A percentile compares a stretch with the other conserved stretches of the same genome.
phyloP scores from a whole-genome alignment of 2,888 invertebrate genomes.

The Rhamphomyia laevipes region DNA sequence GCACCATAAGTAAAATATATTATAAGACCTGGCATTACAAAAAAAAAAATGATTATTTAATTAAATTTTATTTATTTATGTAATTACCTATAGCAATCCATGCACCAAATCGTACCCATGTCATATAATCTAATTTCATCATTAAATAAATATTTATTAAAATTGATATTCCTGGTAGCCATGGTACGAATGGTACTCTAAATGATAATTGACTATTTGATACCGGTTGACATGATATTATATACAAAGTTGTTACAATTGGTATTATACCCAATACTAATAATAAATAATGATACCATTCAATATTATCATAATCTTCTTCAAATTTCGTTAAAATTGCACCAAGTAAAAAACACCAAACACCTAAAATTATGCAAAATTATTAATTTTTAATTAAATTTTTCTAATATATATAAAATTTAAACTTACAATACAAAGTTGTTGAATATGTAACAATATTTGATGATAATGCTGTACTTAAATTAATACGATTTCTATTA shows the following conservation, averaged over 20 bases:
- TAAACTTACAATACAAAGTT: slow-evolving; percentile 7
- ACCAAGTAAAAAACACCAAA: slow-evolving; percentile 26
- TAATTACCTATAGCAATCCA: slow-evolving; percentile 68
- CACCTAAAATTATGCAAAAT: slow-evolving; percentile 17
- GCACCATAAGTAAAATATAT: slow-evolving; percentile 50
- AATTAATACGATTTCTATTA: slow-evolving; percentile 4
- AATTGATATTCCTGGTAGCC: slow-evolving; percentile 69
- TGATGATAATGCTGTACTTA: slow-evolving; percentile 3
- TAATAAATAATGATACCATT: slow-evolving; percentile 10
- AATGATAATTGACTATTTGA: slow-evolving; percentile 50
- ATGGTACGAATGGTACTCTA: slow-evolving; percentile 68
- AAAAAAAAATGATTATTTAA: slow-evolving; percentile 4
- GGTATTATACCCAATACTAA: slow-evolving; percentile 20
- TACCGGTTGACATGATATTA: slow-evolving; percentile 49
- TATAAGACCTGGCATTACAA: slow-evolving; percentile 41
- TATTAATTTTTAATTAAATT: neutral
- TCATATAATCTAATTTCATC: slow-evolving; percentile 47
- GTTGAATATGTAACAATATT: slow-evolving; percentile 7
- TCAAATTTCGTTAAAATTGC: slow-evolving; percentile 25
- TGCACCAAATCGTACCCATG: slow-evolving; percentile 72
- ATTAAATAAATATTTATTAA: slow-evolving; percentile 76
- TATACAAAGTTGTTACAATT: slow-evolving; percentile 38
- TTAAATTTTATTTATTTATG: neutral
- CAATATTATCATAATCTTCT: slow-evolving; percentile 18
- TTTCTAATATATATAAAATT: neutral